Conservation (phyloP, 2,888 invertebrate species). For the Cheilosia grossa region DNA sequence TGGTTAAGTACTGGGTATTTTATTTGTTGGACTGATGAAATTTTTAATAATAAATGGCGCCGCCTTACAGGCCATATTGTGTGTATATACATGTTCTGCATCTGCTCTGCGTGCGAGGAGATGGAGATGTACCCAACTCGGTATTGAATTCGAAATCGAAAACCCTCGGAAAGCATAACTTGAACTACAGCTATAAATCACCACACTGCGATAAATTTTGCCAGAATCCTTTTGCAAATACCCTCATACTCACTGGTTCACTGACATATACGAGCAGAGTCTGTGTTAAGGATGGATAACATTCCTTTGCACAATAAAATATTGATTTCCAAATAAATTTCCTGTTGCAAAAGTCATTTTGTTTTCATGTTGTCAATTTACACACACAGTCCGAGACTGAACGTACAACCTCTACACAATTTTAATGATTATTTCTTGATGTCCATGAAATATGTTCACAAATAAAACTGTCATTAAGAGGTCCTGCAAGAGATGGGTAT, state of each 20-base stretch:
- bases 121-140: conserved; percentile 18
- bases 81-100: background rate
- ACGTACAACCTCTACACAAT: conserved; percentile 35
- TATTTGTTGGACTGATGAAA: conserved; percentile 69
- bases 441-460: conserved; percentile 68
- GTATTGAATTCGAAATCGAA: too few relatives aligned
- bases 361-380: conserved; percentile 2
- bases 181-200: conserved; percentile 70
- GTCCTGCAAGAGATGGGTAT: conserved; percentile 1
- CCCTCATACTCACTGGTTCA: conserved; percentile 24
- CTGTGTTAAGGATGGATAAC: conserved; percentile 27
- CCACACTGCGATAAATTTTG: conserved; percentile 65
- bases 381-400: background rate
- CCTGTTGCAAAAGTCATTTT: conserved; percentile 55
- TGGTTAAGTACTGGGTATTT: conserved; percentile 62
- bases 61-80: conserved; percentile 31
- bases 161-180: conserved; percentile 55
- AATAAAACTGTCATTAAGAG: conserved; percentile 51
- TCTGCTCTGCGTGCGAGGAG: background rate
- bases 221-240: conserved; percentile 23
- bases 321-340: conserved; percentile 73
- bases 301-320: conserved; percentile 67
- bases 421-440: conserved; percentile 69
- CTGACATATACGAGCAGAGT: background rate
- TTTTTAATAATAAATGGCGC: conserved; percentile 71